Evolutionary conservation across 1,140 invertebrate species (phyloP).

Genomic region (Mesaphorura yosii): DNA sequence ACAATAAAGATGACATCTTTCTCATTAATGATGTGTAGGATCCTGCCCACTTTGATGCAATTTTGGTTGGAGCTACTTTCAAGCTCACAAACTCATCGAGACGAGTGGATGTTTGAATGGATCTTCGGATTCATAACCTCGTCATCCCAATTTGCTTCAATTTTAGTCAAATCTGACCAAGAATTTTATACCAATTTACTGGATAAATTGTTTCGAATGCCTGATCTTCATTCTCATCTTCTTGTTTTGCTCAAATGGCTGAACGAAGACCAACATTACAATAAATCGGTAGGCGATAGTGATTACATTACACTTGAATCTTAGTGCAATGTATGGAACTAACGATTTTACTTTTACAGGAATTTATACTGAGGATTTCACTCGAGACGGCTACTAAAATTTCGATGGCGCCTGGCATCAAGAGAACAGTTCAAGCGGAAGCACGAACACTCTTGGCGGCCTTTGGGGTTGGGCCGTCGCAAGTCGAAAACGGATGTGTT

Average conservation of each 20-base stretch:
- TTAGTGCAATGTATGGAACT: not conserved
- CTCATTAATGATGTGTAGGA: conserved; percentile 8
- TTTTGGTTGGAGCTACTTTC: conserved; percentile 19
- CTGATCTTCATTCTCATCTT: not conserved
- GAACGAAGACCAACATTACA: conserved; percentile 11
- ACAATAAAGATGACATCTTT: conserved; percentile 3
- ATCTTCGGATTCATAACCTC: conserved; percentile 25
- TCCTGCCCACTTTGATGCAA: conserved; percentile 18
- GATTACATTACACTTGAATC: not conserved
- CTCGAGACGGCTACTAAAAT: conserved; percentile 3
- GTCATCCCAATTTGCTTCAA: conserved; percentile 15
- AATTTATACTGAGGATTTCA: not conserved
- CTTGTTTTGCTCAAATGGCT: conserved; percentile 13
- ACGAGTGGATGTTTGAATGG: conserved; percentile 20
- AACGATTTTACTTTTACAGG: not conserved
- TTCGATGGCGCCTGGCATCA: not conserved
- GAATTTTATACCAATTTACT: conserved; percentile 19
- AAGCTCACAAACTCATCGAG: not conserved
- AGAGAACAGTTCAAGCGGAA: not conserved
- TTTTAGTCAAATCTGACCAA: conserved; percentile 10
- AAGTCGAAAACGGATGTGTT: not conserved
- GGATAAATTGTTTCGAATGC: not conserved
- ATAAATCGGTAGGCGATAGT: conserved; percentile 9
- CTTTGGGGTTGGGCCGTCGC: not conserved
- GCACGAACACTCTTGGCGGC: not conserved